Evolutionary conservation across 2,113 vertebrate species (phyloP), one percentile per base, ranked within the genome.

Genomic region (Morone saxatilis): DNA sequence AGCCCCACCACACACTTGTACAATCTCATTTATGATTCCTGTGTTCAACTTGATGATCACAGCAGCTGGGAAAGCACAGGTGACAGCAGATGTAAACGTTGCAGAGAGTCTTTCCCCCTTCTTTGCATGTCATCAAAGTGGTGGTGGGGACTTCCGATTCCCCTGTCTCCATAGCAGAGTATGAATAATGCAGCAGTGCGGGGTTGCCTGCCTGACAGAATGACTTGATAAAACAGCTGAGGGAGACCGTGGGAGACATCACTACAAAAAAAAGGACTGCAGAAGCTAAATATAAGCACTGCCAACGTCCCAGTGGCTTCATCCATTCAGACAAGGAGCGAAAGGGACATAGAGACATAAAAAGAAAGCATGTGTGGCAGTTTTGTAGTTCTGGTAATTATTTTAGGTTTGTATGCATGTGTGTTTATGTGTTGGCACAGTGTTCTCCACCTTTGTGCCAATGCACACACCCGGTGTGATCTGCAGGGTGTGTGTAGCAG

Each of bases 111-210:
- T 68, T 65, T 43, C 73, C 81, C 78, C 75, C 79, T 76, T 85
- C 88, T 93, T 91, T 90, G 87, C 89, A 91, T 92, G 92, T 88
- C 88, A 88, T 93, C 91, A 93, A 93, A 91, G 91, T 78, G 78
- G 83, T 81, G 85, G 88, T 90, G 60, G 89, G 91, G 89, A 93
- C 89, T 92, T 93, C 91, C 84, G 73, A 91, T 78, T 84, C 88
- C 84, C 83, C 67, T 19, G 71, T 94, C 86, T 93, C 89, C 22
- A 79, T 91, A 88, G 88, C 91, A 87, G 85, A 70, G 81, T 36
- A 89, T 94, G 89, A 95, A 93, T 93, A 93, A 94, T 94, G 91
- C 86, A 94, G 89, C 72, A 88, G 78, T 85, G 86, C 66, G 84
- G 93, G 89, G 88, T 91, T 92, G 91, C 88, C 92, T 94, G 83